Conservation (phyloP, 2,888 invertebrate genomes). For the Lasioglossum morio region DNA sequence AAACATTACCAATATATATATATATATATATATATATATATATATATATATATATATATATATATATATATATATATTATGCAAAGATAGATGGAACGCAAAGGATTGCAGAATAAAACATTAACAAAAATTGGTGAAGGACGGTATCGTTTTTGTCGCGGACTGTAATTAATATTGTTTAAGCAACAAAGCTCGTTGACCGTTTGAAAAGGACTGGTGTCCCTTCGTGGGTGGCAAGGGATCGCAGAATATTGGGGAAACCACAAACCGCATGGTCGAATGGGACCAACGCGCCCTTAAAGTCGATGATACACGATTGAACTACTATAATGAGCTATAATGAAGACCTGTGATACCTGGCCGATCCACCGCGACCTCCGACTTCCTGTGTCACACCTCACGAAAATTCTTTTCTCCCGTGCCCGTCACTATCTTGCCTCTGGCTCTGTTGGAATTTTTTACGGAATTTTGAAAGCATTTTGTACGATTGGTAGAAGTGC, state of each 20-base stretch:
- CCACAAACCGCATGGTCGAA: slow-evolving; percentile 49
- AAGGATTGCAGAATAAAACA: too few relatives aligned
- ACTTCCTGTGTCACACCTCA: background rate
- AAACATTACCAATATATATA: too few relatives aligned
- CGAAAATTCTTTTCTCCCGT: slow-evolving; percentile 6
- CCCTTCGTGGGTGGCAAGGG: slow-evolving; percentile 55
- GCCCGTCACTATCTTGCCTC: background rate
- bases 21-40: too few relatives aligned
- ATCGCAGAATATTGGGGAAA: slow-evolving; percentile 37
- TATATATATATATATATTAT: too few relatives aligned
- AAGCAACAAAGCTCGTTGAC: background rate
- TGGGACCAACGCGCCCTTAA: background rate
- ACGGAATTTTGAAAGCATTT: background rate
- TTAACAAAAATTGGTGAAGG: too few relatives aligned
- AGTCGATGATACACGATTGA: background rate
- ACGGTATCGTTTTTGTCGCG: background rate
- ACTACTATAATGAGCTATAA: background rate
- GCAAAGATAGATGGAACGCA: too few relatives aligned
- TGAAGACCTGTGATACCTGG: slow-evolving; percentile 15
- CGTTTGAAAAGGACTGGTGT: background rate
- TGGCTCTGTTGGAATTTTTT: background rate
- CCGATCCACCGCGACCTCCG: slow-evolving; percentile 9
- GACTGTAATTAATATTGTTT: background rate
- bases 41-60: too few relatives aligned
- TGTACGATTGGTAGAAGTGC: background rate